Base-by-base conservation (phyloP, 2,888 invertebrate genomes). In the Erpobdella octoculata region DNA sequence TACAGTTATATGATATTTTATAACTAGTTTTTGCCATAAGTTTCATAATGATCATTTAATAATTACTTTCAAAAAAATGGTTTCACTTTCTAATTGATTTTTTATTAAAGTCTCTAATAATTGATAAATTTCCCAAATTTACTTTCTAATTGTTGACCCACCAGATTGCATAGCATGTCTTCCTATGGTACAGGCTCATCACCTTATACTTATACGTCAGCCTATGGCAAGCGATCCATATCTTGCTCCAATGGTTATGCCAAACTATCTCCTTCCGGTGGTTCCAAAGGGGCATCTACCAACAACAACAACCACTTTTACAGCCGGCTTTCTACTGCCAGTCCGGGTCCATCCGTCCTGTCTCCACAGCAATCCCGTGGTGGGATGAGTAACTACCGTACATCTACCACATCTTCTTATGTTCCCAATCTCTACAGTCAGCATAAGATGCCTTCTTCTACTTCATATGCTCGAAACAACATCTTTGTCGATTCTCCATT, bases 351-450 rank as follows among this genome's bases (percentile, higher is more conserved):
- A 33, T 36, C 33, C 36, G n/a, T 31, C 1, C 25, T 62, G 28
- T 21, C n/a, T 25, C 33, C n/a, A 21, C 8, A n/a, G 15, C 67
- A 41, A 2, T 35, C 36, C 25, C 68, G 46, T 18, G 48, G 53
- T 35, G 35, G 36, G 1, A 64, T 64, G 18, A 35, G 25, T 64
- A 36, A 35, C 35, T 25, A 21, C 25, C 37, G 37, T 21, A 35
- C 64, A 71, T 80, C 86, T 85, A 73, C n/a, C n/a, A n/a, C n/a
- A n/a, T n/a, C n/a, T n/a, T 28, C 53, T 53, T 53, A 53, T 28
- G 21, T 28, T 9, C 46, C 46, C 8, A 46, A 28, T 25, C 18
- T 3, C 28, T 38, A 67, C 31, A 15, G 67, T 28, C 46, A 37
- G 12, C 15, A 38, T 28, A 67, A 67, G 46, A 31, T 31, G 6